Conservation (phyloP, 2,113 vertebrate species). For the Grallaria varia region DNA sequence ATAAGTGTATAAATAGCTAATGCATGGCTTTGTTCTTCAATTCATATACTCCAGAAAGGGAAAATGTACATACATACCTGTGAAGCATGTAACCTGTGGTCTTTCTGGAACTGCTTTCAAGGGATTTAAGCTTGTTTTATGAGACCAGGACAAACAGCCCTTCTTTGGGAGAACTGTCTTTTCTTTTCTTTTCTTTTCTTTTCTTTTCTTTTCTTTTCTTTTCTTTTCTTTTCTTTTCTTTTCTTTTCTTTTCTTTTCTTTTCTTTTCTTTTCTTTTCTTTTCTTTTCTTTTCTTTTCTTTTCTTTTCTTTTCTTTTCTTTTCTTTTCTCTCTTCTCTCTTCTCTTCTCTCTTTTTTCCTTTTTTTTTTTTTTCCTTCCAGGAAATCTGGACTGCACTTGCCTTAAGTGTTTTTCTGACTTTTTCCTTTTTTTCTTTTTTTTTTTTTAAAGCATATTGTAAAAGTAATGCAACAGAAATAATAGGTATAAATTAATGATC, state of each 20-base stretch:
- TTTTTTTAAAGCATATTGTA: slow-evolving; percentile 35
- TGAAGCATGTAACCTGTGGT: not conserved
- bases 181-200: too few species aligned
- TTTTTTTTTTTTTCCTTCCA: not conserved
- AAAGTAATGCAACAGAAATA: slow-evolving; percentile 38
- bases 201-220: too few species aligned
- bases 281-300: too few species aligned
- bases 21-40: slow-evolving; percentile 17
- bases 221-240: not conserved
- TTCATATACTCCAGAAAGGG: not conserved
- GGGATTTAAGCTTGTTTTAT: slow-evolving; percentile 41
- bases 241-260: too few species aligned
- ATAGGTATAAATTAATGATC: slow-evolving; percentile 38
- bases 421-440: not conserved
- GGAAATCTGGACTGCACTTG: not conserved
- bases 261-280: too few species aligned
- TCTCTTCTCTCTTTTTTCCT: too few species aligned
- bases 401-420: slow-evolving; percentile 39
- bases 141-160: not conserved
- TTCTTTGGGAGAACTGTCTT: not conserved
- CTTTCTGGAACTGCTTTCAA: slow-evolving; percentile 36
- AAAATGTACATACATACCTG: slow-evolving; percentile 13
- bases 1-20: slow-evolving; percentile 5
- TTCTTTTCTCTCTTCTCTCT: too few species aligned
- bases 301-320: too few species aligned